A percentile compares a stretch with the other conserved stretches of the same genome.
These are phyloP conservation scores for Thryonomys swinderianus DNA, from an alignment of 2,113 vertebrate genomes.

Conservation along the genomic window DNA sequence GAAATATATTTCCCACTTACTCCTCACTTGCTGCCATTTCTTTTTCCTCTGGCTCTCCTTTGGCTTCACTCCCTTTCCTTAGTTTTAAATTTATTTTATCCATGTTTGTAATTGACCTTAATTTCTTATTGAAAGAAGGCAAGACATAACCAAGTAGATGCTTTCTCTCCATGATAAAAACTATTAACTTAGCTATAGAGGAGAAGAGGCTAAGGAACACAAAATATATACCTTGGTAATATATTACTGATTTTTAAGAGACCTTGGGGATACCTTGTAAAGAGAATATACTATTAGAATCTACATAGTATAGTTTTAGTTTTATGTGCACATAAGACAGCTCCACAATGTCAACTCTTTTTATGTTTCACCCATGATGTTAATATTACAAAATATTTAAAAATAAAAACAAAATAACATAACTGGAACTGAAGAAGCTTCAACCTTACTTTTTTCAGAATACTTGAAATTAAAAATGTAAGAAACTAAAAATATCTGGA, in stretches of 20 bases:
- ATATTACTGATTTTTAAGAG: constrained; percentile 62
- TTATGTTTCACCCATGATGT: constrained; percentile 54
- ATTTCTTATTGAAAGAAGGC: constrained; percentile 66
- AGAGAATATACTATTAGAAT: constrained; percentile 69
- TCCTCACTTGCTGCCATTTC: neutral
- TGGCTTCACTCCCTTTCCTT: constrained; percentile 17
- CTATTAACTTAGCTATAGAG: constrained; percentile 71
- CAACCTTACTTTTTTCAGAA: constrained; percentile 41
- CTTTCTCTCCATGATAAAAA: constrained; percentile 53
- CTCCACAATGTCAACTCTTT: constrained; percentile 32
- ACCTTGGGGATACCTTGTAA: constrained; percentile 30
- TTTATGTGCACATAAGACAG: constrained; percentile 54
- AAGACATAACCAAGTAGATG: constrained; percentile 61
- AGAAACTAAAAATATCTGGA: constrained; percentile 28
- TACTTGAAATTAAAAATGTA: constrained; percentile 22
- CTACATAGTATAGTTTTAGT: constrained; percentile 43
- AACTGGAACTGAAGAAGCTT: neutral
- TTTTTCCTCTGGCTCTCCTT: neutral
- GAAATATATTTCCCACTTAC: neutral
- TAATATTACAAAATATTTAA: constrained; percentile 62
- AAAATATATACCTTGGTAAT: constrained; percentile 60
- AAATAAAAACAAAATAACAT: constrained; percentile 58
- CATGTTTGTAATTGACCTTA: constrained; percentile 63
- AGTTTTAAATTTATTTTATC: constrained; percentile 59
- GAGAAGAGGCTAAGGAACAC: constrained; percentile 30